phyloP scores from a whole-genome alignment of 23 tunicate genomes.

The Corella eumyota region DNA sequence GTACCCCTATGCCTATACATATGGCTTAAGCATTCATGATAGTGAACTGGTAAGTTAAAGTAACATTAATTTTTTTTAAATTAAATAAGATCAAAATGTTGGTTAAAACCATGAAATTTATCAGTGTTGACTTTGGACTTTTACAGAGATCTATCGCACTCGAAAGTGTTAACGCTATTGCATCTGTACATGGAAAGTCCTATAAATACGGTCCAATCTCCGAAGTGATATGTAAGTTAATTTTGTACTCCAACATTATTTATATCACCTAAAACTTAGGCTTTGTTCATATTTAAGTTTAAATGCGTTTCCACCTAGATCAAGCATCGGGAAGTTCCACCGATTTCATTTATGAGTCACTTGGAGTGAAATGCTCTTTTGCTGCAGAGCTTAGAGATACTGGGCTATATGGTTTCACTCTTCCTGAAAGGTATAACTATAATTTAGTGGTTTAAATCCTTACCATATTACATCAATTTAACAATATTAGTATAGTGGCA shows the following conservation, averaged over 20 bases:
- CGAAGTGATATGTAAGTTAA: conserved; percentile 61
- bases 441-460: background rate
- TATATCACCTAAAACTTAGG: background rate
- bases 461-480: background rate
- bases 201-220: conserved; percentile 62
- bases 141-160: conserved; percentile 27
- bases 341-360: conserved; percentile 54
- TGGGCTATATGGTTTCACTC: conserved; percentile 67
- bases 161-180: conserved; percentile 67
- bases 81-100: background rate
- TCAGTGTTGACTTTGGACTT: background rate
- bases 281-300: too few species aligned
- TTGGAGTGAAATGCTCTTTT: conserved; percentile 58
- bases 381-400: conserved; percentile 85
- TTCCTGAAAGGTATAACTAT: conserved; percentile 42
- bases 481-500: background rate
- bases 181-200: conserved; percentile 21
- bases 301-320: too few species aligned
- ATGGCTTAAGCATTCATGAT: conserved; percentile 5
- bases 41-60: conserved; percentile 33
- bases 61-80: background rate
- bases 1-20: conserved; percentile 77
- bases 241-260: too few species aligned
- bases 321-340: conserved; percentile 75
- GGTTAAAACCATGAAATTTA: background rate